Conservation (phyloP, 2,797 vertebrate species). For the Tangara arthus region DNA sequence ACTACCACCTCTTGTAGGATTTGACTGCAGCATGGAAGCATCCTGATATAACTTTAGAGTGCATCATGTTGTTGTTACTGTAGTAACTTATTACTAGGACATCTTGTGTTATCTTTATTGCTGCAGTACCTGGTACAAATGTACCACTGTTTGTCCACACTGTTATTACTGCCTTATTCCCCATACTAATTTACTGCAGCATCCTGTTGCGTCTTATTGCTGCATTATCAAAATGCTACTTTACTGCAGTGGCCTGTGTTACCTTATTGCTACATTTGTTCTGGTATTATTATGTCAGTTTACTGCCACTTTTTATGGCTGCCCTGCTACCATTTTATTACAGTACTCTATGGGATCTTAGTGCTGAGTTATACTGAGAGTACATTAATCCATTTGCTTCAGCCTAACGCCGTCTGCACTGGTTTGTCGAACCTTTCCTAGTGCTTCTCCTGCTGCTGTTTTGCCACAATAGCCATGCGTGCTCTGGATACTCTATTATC, state of each 20-base stretch:
- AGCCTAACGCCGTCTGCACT: background rate
- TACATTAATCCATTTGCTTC: constrained; percentile 59
- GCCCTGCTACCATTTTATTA: constrained; percentile 63
- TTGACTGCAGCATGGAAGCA: constrained; percentile 45
- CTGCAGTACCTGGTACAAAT: constrained; percentile 46
- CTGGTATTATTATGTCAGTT: constrained; percentile 62
- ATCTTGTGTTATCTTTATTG: constrained; percentile 42
- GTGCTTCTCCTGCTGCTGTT: background rate
- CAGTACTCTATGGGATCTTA: constrained; percentile 59
- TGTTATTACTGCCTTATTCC: constrained; percentile 58
- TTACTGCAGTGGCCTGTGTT: constrained; percentile 61
- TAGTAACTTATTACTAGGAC: constrained; percentile 51
- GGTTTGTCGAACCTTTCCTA: background rate
- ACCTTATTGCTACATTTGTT: constrained; percentile 78
- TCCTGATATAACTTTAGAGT: constrained; percentile 34
- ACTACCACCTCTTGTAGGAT: background rate
- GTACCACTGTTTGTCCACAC: background rate
- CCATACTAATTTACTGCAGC: constrained; percentile 36
- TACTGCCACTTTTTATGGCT: constrained; percentile 64
- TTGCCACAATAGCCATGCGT: background rate
- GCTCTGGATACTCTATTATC: background rate
- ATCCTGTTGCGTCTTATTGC: constrained; percentile 67
- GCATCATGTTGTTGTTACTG: constrained; percentile 35
- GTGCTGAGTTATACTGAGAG: constrained; percentile 55
- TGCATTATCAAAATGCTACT: constrained; percentile 69